Base-by-base conservation (phyloP, 2,888 invertebrate genomes). In the Xanthorhoe spadicearia region DNA sequence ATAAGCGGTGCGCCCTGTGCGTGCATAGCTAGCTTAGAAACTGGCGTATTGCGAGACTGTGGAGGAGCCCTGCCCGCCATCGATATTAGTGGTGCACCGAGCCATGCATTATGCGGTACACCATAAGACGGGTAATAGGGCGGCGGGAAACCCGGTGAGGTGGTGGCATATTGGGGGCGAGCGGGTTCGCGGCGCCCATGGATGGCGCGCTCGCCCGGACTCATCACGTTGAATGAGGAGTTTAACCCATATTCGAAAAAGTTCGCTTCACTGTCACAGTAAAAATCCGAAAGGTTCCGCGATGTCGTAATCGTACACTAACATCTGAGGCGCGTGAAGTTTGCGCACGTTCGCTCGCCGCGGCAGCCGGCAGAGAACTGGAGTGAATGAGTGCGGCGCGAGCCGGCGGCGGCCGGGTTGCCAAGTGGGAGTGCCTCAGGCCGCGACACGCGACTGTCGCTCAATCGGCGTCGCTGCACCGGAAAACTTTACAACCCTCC, bases 1-100 rank as follows among this genome's bases (percentile, higher is more conserved):
- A 97, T 96, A 70, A 97, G 93, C n/a, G 97, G 97, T 52, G 96
- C 96, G 51, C 97, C 97, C 84, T 97, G 97, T 5, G 97, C 96
- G 86, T 97, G 97, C 80, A 96, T 95, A 13, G 97, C 97, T 71
- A 97, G 88, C 77, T 96, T 95, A 9, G 97, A 95, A 71, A 97
- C 94, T 51, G 95, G 95, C 73, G 94, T 92, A 74, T 87, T 87
- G 69, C 93, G 84, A 63, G 85, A 69, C 62, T 83, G 83, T 74
- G 82, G 86, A 73, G 91, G 94, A 71, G 94, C 92, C 56, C 94
- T 94, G 81, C 95, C 95, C 71, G 96, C 95, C 92, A 96, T 96
- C 57, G 96, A 96, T 84, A 97, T 96, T 71, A 97, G 94, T 53
- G 97, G 97, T 81, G 96, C 95, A 72, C 97, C 97, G 38, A 97